Base-by-base conservation (phyloP, 2,113 vertebrate species). In the Galbula dea region DNA sequence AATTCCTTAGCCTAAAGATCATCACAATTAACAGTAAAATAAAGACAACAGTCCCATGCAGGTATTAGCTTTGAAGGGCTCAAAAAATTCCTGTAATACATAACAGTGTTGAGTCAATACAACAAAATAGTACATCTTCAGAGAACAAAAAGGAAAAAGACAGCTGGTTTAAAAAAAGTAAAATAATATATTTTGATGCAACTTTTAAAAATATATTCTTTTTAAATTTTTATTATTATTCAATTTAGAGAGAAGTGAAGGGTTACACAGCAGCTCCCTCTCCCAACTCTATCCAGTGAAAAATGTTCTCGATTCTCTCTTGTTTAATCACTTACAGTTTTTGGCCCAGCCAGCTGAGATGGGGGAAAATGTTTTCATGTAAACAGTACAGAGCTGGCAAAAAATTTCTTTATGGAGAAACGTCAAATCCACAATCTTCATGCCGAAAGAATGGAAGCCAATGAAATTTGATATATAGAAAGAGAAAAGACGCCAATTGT, bases 341-440 rank as follows among this genome's bases (percentile, higher is more conserved):
- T 85, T 46, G 58, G 29, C 41, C n/a, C 34, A 76, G 46, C 6
- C 55, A 91, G 71, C 43, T 88, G 55, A 86, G 20, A 74, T 0
- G 4, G 6, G 12, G 27, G 22, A 86, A 68, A 39, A 88, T 52
- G 9, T 13, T 86, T 88, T 90, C 59, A 74, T 34, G 52, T 57
- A 93, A 94, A 94, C 67, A 89, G 51, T 29, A 79, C 19, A 93
- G 48, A 79, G n/a, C 7, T 92, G 82, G 82, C 43, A 94, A 94
- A 94, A 95, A 75, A 72, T 14, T 32, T 20, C 63, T 93, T 89
- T 6, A 22, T 20, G 26, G 27, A 94, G 27, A 93, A 92, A 83
- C 9, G 78, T 43, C 52, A 94, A 46, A 89, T 87, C 72, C 36
- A 81, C 21, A 87, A 11, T 62, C 39, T 88, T 94, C 52, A 61